Conservation (phyloP, 2,888 invertebrate species). For the Subacronicta megacephala region DNA sequence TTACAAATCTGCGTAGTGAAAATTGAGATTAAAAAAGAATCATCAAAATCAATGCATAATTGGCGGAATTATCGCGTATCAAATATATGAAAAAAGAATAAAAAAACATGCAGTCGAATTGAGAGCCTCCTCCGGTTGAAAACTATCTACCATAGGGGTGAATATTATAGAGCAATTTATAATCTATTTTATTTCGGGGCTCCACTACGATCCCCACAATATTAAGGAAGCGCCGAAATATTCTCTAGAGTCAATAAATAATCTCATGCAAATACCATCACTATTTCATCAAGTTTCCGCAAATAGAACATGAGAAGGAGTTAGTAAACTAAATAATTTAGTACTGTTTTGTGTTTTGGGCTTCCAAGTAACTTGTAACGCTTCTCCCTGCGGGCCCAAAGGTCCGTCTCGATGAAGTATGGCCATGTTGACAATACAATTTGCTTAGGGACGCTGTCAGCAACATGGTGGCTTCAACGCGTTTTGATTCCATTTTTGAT, state of each 20-base stretch:
- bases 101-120: too few species aligned
- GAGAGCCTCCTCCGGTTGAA: too few species aligned
- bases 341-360: conserved; percentile 52
- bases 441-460: conserved; percentile 47
- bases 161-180: too few species aligned
- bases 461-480: conserved; percentile 2
- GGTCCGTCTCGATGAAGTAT: conserved; percentile 57
- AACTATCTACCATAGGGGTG: too few species aligned
- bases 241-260: conserved; percentile 36
- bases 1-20: too few species aligned
- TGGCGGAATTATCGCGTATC: too few species aligned
- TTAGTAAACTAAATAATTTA: conserved; percentile 62
- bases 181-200: too few species aligned
- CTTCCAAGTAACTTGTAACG: conserved; percentile 48
- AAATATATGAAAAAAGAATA: too few species aligned
- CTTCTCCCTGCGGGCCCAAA: conserved; percentile 40
- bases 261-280: conserved; percentile 41
- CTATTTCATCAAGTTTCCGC: conserved; percentile 40
- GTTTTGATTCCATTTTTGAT: too few species aligned
- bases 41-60: too few species aligned
- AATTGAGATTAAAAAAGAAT: too few species aligned
- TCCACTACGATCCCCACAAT: too few species aligned
- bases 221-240: neutral
- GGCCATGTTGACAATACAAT: conserved; percentile 59
- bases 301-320: conserved; percentile 53